Evolutionary conservation across 2,113 vertebrate species (phyloP).

Genomic region (Physeter macrocephalus): DNA sequence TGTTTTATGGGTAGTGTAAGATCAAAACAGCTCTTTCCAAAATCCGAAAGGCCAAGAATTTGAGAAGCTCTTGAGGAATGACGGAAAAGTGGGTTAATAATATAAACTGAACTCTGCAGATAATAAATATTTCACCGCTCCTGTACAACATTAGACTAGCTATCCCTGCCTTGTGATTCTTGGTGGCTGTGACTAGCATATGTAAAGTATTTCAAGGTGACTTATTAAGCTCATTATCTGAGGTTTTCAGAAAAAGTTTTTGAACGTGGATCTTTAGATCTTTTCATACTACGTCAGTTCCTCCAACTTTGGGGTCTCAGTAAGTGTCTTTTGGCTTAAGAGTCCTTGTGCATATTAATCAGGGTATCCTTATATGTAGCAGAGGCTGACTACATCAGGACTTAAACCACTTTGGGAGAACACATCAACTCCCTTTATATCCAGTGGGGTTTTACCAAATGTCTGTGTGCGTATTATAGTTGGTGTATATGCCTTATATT

Average conservation of each 20-base stretch:
- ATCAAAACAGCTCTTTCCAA: background rate
- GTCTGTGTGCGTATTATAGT: background rate
- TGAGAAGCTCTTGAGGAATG: conserved; percentile 12
- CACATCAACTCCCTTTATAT: background rate
- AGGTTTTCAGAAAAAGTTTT: background rate
- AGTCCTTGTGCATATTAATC: background rate
- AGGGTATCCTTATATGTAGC: background rate
- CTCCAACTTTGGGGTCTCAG: background rate
- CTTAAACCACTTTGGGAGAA: background rate
- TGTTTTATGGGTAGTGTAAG: background rate
- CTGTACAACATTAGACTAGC: background rate
- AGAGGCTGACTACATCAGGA: background rate
- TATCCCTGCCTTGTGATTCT: background rate
- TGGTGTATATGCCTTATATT: background rate
- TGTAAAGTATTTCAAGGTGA: conserved; percentile 24
- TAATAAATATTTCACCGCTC: conserved; percentile 38
- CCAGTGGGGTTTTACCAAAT: background rate
- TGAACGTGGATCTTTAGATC: background rate
- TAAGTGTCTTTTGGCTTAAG: background rate
- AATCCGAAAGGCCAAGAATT: conserved; percentile 14
- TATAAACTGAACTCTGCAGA: background rate
- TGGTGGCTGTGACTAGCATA: background rate
- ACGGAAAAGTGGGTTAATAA: conserved; percentile 35
- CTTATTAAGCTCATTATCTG: conserved; percentile 4
- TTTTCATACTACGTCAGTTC: background rate